These are phyloP conservation scores for Fregata magnificens DNA, from an alignment of 2,113 vertebrate species.

Conservation along the genomic window DNA sequence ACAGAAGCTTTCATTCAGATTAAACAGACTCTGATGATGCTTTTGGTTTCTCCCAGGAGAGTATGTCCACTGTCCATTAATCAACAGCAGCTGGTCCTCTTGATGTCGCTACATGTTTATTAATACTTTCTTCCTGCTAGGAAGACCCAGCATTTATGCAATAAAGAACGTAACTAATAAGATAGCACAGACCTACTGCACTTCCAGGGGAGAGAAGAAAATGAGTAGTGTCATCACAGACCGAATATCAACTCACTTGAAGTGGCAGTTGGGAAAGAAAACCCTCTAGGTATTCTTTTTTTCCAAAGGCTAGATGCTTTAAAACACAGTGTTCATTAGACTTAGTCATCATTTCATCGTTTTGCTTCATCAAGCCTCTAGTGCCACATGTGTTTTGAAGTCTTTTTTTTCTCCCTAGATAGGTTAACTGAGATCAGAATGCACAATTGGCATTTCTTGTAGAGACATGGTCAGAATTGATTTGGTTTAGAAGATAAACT, in stretches of 20 bases:
- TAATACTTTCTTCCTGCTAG: neutral
- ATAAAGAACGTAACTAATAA: neutral
- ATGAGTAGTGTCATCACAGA: neutral
- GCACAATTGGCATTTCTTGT: neutral
- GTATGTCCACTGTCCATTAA: neutral
- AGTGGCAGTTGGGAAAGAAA: neutral
- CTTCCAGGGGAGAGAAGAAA: neutral
- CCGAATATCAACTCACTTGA: neutral
- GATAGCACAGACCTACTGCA: neutral
- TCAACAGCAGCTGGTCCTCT: neutral
- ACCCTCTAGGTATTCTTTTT: neutral
- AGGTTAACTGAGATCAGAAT: slow-evolving; percentile 11
- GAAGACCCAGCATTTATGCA: neutral
- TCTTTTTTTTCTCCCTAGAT: neutral
- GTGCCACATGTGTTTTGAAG: neutral
- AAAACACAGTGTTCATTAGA: slow-evolving; percentile 3
- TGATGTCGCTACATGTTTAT: neutral
- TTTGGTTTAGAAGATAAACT: slow-evolving; percentile 20
- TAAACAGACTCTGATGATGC: neutral
- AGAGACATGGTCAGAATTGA: neutral
- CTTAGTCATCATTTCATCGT: neutral
- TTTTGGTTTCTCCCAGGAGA: neutral
- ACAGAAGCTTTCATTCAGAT: neutral
- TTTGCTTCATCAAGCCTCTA: slow-evolving; percentile 1
- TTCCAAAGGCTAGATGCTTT: neutral